phyloP scores from a whole-genome alignment of 2,888 invertebrate species.

The Orgyia antiqua region DNA sequence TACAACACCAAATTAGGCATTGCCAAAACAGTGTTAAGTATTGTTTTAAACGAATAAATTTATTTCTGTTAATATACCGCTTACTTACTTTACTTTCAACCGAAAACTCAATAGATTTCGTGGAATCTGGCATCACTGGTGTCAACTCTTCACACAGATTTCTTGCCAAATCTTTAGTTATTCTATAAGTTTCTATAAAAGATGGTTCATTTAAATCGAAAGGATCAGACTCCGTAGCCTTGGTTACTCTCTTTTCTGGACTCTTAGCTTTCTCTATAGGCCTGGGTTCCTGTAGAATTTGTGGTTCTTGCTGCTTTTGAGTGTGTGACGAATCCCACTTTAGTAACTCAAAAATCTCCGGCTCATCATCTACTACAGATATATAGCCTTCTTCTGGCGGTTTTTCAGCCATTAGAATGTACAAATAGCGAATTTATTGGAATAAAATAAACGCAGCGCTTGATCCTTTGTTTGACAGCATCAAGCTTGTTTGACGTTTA shows the following conservation, averaged over 20 bases:
- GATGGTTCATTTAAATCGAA: slow-evolving; percentile 56
- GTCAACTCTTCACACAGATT: slow-evolving; percentile 55
- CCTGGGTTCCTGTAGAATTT: slow-evolving; percentile 21
- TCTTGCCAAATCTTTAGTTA: slow-evolving; percentile 59
- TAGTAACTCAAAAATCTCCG: slow-evolving; percentile 65
- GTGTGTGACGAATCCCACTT: slow-evolving; percentile 67
- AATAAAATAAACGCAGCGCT: slow-evolving; percentile 43
- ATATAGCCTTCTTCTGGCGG: slow-evolving; percentile 68
- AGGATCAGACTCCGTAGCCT: slow-evolving; percentile 54
- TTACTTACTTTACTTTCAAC: slow-evolving; percentile 60
- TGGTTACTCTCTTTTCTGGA: slow-evolving; percentile 55
- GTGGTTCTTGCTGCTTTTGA: slow-evolving; percentile 43
- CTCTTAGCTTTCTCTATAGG: slow-evolving; percentile 54
- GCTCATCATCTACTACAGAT: slow-evolving; percentile 69
- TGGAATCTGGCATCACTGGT: slow-evolving; percentile 65
- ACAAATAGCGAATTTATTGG: no score
- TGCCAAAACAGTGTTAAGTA: neutral
- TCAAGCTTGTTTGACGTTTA: slow-evolving; percentile 25
- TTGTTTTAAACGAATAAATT: neutral
- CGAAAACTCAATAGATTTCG: slow-evolving; percentile 63
- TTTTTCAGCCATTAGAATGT: slow-evolving; percentile 58
- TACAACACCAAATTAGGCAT: no score
- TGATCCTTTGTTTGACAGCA: slow-evolving; percentile 35
- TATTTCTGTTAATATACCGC: neutral
- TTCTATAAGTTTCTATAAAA: slow-evolving; percentile 57